Base-by-base conservation (phyloP, 2,888 invertebrate genomes). In the Odontocolon sp. region DNA sequence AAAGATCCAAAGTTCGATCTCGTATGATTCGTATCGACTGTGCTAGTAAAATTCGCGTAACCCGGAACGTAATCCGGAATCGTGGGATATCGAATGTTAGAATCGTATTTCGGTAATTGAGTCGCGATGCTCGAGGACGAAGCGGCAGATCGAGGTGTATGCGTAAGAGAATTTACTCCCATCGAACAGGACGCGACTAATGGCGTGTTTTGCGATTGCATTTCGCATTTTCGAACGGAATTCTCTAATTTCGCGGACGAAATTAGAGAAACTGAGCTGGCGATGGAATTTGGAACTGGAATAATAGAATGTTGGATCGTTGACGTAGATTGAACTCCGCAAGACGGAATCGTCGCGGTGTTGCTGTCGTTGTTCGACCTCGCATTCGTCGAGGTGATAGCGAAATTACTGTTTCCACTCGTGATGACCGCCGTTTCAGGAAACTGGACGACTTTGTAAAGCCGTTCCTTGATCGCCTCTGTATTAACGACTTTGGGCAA, bases 401-500 rank as follows among this genome's bases (percentile, higher is more conserved):
- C 40, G 14, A 77, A 68, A 76, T 73, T 80, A 11, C 66, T 73
- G 11, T 74, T 63, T 0, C 45, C 31, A 5, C 78, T 80, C 8
- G 52, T 38, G 50, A 26, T 50, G 2, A 11, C 67, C 2, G 79
- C 57, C 0, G 78, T 26, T 38, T 80, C 78, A 14, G 84, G 78
- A 21, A 77, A 79, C 28, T 85, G 87, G 2, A 89, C 84, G 11
- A 90, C 85, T 73, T 89, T 90, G 52, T 86, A 81, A 50, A 80
- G 85, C 0, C 87, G 82, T 47, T 90, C 90, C 31, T 88, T 87
- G 5, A 89, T 63, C 4, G 84, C 84, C 52, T 90, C 89, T 11
- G 76, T 85, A 14, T 84, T 87, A 6, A 90, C 80, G 2, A 89
- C 83, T 77, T 90, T 89, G 0, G 90, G 89, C 47, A 89, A 68